phyloP scores from a whole-genome alignment of 2,113 vertebrate genomes.

The Oreochromis niloticus region DNA sequence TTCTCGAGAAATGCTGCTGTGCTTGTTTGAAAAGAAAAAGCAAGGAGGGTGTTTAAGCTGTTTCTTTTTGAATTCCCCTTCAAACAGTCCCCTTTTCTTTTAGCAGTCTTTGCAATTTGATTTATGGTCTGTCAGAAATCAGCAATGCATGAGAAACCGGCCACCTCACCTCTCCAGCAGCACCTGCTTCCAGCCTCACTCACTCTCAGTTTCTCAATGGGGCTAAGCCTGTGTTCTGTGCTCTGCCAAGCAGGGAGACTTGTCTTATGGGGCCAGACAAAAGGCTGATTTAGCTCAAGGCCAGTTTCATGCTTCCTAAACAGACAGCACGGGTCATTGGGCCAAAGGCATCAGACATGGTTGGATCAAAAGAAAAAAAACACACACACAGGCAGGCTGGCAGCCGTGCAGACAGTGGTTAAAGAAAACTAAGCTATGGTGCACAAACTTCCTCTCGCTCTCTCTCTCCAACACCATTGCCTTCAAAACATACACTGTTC shows the following conservation, averaged over 20 bases:
- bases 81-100: constrained; percentile 40
- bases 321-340: constrained; percentile 61
- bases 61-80: constrained; percentile 1
- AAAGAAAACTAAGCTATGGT: constrained; percentile 13
- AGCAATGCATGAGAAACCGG: constrained; percentile 46
- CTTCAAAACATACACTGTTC: neutral
- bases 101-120: constrained; percentile 35
- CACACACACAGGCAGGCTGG: neutral
- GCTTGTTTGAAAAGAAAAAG: neutral
- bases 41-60: neutral
- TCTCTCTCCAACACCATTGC: neutral
- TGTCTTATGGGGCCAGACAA: constrained; percentile 47
- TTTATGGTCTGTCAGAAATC: constrained; percentile 58
- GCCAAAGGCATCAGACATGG: constrained; percentile 47
- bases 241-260: constrained; percentile 48
- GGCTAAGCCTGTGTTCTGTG: constrained; percentile 26
- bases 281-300: constrained; percentile 49
- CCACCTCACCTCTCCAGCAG: constrained; percentile 8
- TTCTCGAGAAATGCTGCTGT: constrained; percentile 28
- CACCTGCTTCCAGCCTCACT: constrained; percentile 48
- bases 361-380: constrained; percentile 45
- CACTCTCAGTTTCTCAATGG: constrained; percentile 47
- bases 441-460: neutral
- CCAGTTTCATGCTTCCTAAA: constrained; percentile 43
- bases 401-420: constrained; percentile 12